phyloP scores from a whole-genome alignment of 2,888 invertebrate genomes.

The Ametastegia equiseti region DNA sequence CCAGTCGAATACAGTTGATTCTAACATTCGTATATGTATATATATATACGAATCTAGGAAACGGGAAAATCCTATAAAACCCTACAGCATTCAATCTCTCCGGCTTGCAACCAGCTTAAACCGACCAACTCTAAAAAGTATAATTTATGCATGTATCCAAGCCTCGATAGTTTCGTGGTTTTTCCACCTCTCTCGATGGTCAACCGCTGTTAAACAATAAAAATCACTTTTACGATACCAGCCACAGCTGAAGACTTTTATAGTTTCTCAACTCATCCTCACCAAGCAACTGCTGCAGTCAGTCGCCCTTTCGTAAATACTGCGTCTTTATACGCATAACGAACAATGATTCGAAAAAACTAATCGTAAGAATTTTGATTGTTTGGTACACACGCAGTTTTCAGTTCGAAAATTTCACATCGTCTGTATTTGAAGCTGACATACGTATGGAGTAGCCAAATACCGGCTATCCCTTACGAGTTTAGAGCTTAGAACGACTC shows the following conservation, averaged over 20 bases:
- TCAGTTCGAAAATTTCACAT: slow-evolving; percentile 16
- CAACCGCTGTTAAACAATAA: slow-evolving; percentile 24
- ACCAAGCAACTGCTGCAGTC: no score
- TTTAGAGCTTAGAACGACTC: slow-evolving; percentile 24
- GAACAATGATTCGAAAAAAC: no score
- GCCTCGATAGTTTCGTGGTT: slow-evolving; percentile 28
- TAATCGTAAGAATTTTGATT: neutral
- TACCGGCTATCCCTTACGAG: slow-evolving; percentile 2
- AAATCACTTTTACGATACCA: slow-evolving; percentile 37
- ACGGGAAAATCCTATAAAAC: slow-evolving; percentile 28
- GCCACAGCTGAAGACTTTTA: neutral
- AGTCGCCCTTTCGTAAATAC: neutral
- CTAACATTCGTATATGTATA: slow-evolving; percentile 8
- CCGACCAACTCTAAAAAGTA: neutral
- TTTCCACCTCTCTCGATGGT: neutral
- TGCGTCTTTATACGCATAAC: no score
- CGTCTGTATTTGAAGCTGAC: slow-evolving; percentile 31
- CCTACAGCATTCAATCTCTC: slow-evolving; percentile 5
- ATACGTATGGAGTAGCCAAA: neutral
- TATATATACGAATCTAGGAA: neutral
- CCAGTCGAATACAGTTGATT: slow-evolving; percentile 23
- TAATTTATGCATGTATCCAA: slow-evolving; percentile 31
- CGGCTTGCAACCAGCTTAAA: neutral
- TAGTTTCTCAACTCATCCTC: neutral
- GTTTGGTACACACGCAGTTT: slow-evolving; percentile 13